Conservation (phyloP, 1,140 invertebrate genomes). For the Orchestia grillus region DNA sequence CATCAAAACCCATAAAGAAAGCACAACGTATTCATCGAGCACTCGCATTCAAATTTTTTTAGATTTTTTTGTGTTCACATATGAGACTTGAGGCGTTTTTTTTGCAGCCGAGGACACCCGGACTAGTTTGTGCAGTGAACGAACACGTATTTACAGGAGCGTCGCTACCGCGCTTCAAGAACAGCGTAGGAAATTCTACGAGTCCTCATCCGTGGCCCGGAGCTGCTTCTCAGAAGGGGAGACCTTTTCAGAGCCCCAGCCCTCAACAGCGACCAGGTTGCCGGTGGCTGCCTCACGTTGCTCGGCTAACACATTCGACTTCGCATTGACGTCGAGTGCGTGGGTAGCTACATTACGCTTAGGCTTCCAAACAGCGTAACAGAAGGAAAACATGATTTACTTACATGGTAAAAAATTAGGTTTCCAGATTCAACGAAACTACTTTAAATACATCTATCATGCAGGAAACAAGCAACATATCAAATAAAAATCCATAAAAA, state of each 20-base stretch:
- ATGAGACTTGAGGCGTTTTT: background rate
- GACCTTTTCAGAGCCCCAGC: background rate
- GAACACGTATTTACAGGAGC: background rate
- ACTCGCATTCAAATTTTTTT: too few species aligned
- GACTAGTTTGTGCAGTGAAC: background rate
- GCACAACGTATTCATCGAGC: too few species aligned
- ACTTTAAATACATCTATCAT: too few species aligned
- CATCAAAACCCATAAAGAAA: too few species aligned
- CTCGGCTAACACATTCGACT: background rate
- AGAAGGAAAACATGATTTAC: background rate
- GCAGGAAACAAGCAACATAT: too few species aligned
- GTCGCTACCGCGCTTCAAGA: background rate
- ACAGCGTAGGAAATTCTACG: background rate
- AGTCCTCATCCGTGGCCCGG: background rate
- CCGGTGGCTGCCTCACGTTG: background rate
- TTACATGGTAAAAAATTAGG: background rate
- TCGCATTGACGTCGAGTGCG: background rate
- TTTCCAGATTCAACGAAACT: background rate
- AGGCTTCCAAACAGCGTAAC: background rate
- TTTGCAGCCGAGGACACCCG: background rate
- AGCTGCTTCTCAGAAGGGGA: background rate
- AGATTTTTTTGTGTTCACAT: background rate
- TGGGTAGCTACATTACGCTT: background rate
- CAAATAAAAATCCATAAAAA: too few species aligned
- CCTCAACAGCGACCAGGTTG: background rate